Evolutionary conservation across 2,113 vertebrate genomes (phyloP).

Genomic region (Osmerus eperlanus): DNA sequence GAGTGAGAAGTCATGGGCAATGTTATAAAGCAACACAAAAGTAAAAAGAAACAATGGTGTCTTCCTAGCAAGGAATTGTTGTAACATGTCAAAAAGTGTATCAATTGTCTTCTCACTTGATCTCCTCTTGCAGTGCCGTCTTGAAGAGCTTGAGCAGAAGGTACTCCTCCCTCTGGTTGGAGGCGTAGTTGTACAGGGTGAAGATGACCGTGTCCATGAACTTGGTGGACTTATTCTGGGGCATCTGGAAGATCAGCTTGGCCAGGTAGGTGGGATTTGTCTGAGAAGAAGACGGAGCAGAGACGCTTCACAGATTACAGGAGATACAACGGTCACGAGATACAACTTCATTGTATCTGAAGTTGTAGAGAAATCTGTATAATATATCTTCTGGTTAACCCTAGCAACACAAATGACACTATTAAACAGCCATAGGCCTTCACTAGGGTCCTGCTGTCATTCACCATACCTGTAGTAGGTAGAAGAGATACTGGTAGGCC

Average conservation of each 20-base stretch:
- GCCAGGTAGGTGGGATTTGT: constrained; percentile 96
- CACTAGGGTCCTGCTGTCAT: background rate
- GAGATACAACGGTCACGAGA: too few relatives aligned
- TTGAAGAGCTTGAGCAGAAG: constrained; percentile 93
- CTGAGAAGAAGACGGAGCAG: constrained; percentile 58
- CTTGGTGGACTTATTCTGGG: constrained; percentile 97
- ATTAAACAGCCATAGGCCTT: too few relatives aligned
- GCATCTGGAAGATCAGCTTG: constrained; percentile 99
- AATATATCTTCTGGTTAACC: too few relatives aligned
- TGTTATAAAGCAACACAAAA: background rate
- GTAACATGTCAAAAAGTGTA: background rate
- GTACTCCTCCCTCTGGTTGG: constrained; percentile 96
- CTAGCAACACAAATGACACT: too few relatives aligned
- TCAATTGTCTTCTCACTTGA: constrained; percentile 77
- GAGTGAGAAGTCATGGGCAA: background rate
- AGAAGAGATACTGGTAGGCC: constrained; percentile 95
- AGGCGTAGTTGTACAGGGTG: constrained; percentile 96
- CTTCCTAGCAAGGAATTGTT: too few relatives aligned
- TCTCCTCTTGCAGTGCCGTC: constrained; percentile 94
- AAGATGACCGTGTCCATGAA: constrained; percentile 99
- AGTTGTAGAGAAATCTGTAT: too few relatives aligned
- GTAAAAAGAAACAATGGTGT: background rate
- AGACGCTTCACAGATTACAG: background rate
- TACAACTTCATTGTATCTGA: too few relatives aligned
- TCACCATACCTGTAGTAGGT: constrained; percentile 83